Percentiles rank a stretch among this genome's conserved stretches.
Evolutionary conservation across 1,140 invertebrate genomes (phyloP).

Genomic region (Acromyrmex heyeri): DNA sequence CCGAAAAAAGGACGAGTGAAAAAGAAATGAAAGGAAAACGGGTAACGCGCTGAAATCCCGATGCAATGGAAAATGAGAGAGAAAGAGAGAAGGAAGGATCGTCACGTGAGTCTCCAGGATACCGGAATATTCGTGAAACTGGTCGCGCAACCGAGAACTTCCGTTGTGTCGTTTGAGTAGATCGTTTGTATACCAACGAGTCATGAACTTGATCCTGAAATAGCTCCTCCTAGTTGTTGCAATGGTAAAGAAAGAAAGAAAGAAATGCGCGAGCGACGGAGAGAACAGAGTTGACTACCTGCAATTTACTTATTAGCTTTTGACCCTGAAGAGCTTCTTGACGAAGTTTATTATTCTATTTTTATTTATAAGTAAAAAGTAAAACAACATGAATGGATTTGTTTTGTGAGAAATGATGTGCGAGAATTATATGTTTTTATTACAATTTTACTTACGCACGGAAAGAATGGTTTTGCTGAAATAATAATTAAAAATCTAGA

Average conservation of each 20-base stretch:
- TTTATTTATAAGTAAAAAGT: not conserved
- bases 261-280: not conserved
- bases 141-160: constrained; percentile 28
- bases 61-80: not conserved
- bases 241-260: constrained; percentile 52
- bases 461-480: too few species aligned
- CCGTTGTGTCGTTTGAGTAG: constrained; percentile 44
- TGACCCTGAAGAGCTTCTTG: constrained; percentile 17
- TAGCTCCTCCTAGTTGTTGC: constrained; percentile 36
- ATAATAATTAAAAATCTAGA: too few species aligned
- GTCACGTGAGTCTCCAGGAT: constrained; percentile 18
- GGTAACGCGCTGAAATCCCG: constrained; percentile 11
- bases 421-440: not conserved
- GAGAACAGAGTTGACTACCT: constrained; percentile 23
- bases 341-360: not conserved
- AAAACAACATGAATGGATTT: not conserved
- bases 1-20: constrained; percentile 30
- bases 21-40: constrained; percentile 29
- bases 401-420: not conserved
- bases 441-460: not conserved
- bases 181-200: constrained; percentile 67
- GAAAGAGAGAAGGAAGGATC: not conserved
- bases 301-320: constrained; percentile 25
- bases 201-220: constrained; percentile 65
- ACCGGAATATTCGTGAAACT: constrained; percentile 49